A percentile compares a stretch with the other conserved stretches of the same genome.
phyloP scores from a whole-genome alignment of 2,113 vertebrate species.

The Polypterus senegalus region DNA sequence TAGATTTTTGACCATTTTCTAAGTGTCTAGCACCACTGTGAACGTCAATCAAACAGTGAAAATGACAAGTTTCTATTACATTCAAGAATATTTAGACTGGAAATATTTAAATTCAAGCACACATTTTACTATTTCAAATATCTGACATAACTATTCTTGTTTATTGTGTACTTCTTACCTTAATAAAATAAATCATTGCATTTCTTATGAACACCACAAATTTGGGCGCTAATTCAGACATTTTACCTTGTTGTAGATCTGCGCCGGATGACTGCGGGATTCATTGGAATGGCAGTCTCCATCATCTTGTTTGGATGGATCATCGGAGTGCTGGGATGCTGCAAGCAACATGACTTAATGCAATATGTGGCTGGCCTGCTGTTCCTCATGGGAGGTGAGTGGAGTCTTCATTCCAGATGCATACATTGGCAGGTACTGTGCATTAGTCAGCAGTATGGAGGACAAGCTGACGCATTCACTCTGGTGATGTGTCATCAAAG shows the following conservation, averaged over 20 bases:
- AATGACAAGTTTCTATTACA: no score
- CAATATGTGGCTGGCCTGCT: slow-evolving; percentile 86
- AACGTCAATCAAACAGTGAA: background rate
- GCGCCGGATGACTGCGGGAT: slow-evolving; percentile 82
- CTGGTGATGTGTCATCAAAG: no score
- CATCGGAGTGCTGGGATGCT: slow-evolving; percentile 80
- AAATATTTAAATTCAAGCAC: no score
- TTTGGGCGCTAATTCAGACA: no score
- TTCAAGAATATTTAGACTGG: no score
- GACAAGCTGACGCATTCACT: background rate
- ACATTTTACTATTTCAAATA: no score
- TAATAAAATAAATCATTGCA: no score
- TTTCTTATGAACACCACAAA: no score
- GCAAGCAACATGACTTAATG: slow-evolving; percentile 86
- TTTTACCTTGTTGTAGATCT: slow-evolving; percentile 49
- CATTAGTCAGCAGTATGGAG: background rate
- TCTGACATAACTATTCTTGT: no score
- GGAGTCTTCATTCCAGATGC: background rate
- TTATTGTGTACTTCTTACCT: no score
- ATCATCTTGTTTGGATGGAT: slow-evolving; percentile 87
- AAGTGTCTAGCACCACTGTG: background rate
- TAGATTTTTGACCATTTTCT: background rate
- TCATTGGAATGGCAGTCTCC: slow-evolving; percentile 84
- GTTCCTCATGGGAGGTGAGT: slow-evolving; percentile 89
- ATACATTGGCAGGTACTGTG: background rate